Evolutionary conservation across 2,888 invertebrate species (phyloP).

Genomic region (Buathra laborator): DNA sequence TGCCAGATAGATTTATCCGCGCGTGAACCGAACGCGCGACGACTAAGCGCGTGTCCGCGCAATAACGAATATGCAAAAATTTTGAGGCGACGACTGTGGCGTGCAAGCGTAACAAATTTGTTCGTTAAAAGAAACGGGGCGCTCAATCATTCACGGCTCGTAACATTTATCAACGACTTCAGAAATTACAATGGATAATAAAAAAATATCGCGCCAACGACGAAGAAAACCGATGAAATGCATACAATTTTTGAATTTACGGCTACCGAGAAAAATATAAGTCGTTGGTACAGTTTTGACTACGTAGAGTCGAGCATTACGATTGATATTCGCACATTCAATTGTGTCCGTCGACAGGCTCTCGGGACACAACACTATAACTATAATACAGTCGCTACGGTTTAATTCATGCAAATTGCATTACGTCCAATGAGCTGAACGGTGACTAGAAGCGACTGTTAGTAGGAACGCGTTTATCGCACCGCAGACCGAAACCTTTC

Average conservation of each 20-base stretch:
- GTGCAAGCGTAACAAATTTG: constrained; percentile 49
- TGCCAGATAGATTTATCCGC: constrained; percentile 59
- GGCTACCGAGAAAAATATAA: neutral
- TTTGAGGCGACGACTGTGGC: neutral
- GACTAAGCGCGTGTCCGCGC: constrained; percentile 14
- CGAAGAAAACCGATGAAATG: neutral
- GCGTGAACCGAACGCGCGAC: constrained; percentile 50
- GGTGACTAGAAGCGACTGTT: constrained; percentile 59
- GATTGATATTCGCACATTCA: neutral
- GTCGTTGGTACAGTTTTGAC: neutral
- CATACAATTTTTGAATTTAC: neutral
- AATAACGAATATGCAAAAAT: constrained; percentile 58
- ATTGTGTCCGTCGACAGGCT: neutral
- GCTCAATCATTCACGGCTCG: constrained; percentile 21
- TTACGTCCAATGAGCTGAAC: constrained; percentile 73
- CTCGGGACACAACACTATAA: neutral
- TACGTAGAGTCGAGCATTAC: neutral
- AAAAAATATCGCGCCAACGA: neutral
- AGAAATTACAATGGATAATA: neutral
- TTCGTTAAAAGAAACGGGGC: neutral
- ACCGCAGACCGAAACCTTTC: constrained; percentile 73
- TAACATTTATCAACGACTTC: neutral
- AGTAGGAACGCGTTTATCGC: constrained; percentile 58
- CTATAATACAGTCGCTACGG: constrained; percentile 52
- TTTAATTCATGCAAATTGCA: constrained; percentile 79